Conservation (phyloP, 2,888 invertebrate species). For the Chrysolina haemoptera region DNA sequence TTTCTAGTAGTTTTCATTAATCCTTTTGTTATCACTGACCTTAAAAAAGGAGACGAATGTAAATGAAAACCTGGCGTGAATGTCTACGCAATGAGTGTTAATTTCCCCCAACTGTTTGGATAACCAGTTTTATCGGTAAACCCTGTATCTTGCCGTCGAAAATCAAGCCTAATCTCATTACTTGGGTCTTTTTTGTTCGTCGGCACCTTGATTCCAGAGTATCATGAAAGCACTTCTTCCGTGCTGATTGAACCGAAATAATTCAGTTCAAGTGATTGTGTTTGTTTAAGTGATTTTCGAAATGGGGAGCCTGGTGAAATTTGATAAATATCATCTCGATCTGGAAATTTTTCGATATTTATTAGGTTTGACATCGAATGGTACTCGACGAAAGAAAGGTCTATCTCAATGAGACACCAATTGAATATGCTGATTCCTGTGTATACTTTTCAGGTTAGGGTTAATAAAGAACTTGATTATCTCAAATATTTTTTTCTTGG, state of each 20-base stretch:
- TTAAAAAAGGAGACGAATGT: neutral
- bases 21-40: neutral
- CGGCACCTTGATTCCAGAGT: constrained; percentile 41
- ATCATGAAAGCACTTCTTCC: constrained; percentile 41
- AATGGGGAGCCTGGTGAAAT: constrained; percentile 39
- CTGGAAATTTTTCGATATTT: constrained; percentile 37
- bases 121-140: constrained; percentile 3
- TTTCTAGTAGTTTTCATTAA: neutral
- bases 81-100: constrained; percentile 7
- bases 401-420: neutral
- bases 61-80: constrained; percentile 2
- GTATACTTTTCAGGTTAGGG: neutral
- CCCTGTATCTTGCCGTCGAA: constrained; percentile 33
- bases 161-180: constrained; percentile 37
- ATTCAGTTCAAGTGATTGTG: constrained; percentile 45
- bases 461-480: neutral
- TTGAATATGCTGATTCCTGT: neutral
- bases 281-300: constrained; percentile 45
- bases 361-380: constrained; percentile 23
- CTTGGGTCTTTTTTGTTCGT: constrained; percentile 35
- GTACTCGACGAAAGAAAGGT: neutral
- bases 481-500: neutral
- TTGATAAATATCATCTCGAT: constrained; percentile 40
- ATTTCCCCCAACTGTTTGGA: neutral
- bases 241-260: constrained; percentile 47